Evolutionary conservation across 2,113 vertebrate species (phyloP).

Genomic region (Callopanchax toddi): DNA sequence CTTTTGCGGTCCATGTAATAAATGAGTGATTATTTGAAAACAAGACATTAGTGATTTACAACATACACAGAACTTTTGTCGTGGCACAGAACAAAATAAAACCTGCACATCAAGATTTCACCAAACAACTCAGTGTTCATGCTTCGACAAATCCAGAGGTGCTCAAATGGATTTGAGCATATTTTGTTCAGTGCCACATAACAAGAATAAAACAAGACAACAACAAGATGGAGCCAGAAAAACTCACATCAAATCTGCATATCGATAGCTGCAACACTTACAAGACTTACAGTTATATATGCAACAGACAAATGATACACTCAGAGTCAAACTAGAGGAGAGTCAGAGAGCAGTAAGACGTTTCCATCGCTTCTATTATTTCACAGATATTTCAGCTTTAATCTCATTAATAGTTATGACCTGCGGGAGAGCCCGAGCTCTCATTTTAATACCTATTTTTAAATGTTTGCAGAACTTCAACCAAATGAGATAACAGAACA

Average conservation of each 20-base stretch:
- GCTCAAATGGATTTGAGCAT: not conserved
- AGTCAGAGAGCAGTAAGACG: slow-evolving; percentile 5
- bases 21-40: slow-evolving; percentile 85
- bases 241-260: slow-evolving; percentile 52
- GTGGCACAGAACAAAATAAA: slow-evolving; percentile 73
- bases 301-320: slow-evolving; percentile 77
- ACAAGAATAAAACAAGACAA: slow-evolving; percentile 79
- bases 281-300: slow-evolving; percentile 73
- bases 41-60: slow-evolving; percentile 85
- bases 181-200: slow-evolving; percentile 75
- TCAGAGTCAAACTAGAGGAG: slow-evolving; percentile 53
- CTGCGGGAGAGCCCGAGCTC: too few relatives aligned
- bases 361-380: not conserved
- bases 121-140: not conserved
- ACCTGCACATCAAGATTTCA: not conserved
- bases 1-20: slow-evolving; percentile 84
- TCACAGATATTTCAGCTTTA: not conserved
- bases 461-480: too few relatives aligned
- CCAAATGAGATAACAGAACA: too few relatives aligned
- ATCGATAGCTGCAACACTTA: slow-evolving; percentile 49
- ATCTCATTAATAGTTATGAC: too few relatives aligned
- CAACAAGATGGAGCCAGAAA: slow-evolving; percentile 69
- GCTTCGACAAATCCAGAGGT: not conserved
- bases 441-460: too few relatives aligned
- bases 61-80: slow-evolving; percentile 79